Base-by-base conservation (phyloP, 2,113 vertebrate genomes). In the Antennarius striatus region DNA sequence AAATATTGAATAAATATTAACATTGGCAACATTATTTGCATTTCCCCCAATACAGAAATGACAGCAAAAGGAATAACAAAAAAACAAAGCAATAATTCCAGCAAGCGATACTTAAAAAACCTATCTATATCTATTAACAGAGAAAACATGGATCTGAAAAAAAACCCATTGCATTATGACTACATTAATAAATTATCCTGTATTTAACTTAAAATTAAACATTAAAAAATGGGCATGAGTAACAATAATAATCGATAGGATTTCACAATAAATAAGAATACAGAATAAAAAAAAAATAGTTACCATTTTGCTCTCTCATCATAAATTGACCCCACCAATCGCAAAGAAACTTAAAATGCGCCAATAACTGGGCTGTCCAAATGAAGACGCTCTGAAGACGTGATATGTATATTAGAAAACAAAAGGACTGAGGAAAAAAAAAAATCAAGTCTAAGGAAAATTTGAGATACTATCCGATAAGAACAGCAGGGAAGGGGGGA, bases 271-370 rank as follows among this genome's bases (percentile, higher is more conserved):
- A 36, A 57, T 29, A 60, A 13, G 9, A 51, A 74, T 56, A 56
- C 78, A 63, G 56, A 71, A 84, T 74, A 36, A 36, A 36, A 73
- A 50, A 5, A 52, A 16, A 22, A 82, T 93, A 92, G 82, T 93
- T 93, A 93, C 92, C 92, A 93, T 93, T 92, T 90, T 84, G 84
- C 83, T 91, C 83, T 93, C 81, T 90, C 92, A 93, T 92, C 90
- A 91, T 93, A 93, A 93, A 91, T 86, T 88, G 86, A 79, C 80
- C 80, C 68, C 78, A 80, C 67, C 81, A 81, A 85, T 70, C 75
- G 78, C 68, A 79, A 83, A 82, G 63, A 83, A 85, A 79, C 43
- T 71, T 73, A 77, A 89, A 85, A 83, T 55, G 56, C 67, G 74
- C 81, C 39, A 83, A 60, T 68, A 66, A 77, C 50, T 68, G 73